A percentile compares a stretch with the other conserved stretches of the same genome.
Evolutionary conservation across 2,888 invertebrate genomes (phyloP).

Genomic region (Punctoribates punctum): DNA sequence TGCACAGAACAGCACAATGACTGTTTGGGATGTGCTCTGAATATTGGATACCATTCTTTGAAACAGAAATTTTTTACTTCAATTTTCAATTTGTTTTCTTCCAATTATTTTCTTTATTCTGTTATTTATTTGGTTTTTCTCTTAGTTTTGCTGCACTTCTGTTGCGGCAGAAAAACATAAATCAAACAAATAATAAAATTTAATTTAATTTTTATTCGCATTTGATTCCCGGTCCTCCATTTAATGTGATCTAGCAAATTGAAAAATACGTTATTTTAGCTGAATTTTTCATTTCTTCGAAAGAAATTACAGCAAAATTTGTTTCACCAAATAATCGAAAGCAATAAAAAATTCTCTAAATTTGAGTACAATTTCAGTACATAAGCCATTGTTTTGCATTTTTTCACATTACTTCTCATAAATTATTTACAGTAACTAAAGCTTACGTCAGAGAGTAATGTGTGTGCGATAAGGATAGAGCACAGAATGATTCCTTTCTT

Average conservation of each 20-base stretch:
- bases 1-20: not conserved
- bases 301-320: too few relatives aligned
- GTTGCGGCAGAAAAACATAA: not conserved
- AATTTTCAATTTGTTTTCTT: not conserved
- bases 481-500: too few relatives aligned
- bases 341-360: not conserved
- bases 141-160: not conserved
- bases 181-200: too few relatives aligned
- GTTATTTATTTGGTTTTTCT: not conserved
- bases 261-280: too few relatives aligned
- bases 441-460: not conserved
- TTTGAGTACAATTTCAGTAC: not conserved
- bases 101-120: not conserved
- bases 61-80: not conserved
- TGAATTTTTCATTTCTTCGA: too few relatives aligned
- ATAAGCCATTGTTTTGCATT: slow-evolving; percentile 15
- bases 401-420: not conserved
- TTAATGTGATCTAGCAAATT: too few relatives aligned
- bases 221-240: too few relatives aligned
- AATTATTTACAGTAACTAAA: slow-evolving; percentile 19
- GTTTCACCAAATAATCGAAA: not conserved
- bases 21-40: not conserved
- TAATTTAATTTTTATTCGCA: too few relatives aligned
- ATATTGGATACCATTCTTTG: not conserved
- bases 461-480: not conserved